These are phyloP conservation scores for Gallirallus australis DNA, from an alignment of 2,797 vertebrate genomes.

Conservation along the genomic window DNA sequence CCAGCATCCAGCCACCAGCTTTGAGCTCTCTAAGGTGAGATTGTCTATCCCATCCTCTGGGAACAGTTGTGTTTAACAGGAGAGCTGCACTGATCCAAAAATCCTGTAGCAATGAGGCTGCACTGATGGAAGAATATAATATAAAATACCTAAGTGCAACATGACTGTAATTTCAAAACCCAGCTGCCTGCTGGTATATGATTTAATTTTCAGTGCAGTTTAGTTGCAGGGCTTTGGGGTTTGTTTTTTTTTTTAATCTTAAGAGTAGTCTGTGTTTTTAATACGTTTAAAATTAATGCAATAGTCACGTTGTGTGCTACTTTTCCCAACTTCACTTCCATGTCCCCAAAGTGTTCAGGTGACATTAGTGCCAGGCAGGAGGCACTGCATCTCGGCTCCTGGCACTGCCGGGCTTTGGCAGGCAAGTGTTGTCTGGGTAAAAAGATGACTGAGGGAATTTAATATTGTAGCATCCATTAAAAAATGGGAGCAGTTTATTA, in stretches of 20 bases:
- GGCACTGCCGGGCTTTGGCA: not conserved
- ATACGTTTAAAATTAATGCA: not conserved
- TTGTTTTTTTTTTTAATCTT: not conserved
- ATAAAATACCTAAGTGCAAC: not conserved
- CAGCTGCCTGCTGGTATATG: not conserved
- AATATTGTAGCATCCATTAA: conserved; percentile 5
- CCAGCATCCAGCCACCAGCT: not conserved
- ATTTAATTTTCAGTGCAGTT: conserved; percentile 7
- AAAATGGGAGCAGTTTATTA: conserved; percentile 15
- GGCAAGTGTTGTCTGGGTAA: not conserved
- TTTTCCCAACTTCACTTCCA: not conserved
- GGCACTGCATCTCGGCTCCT: not conserved
- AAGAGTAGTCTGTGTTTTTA: not conserved
- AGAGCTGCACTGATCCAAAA: not conserved
- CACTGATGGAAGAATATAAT: not conserved
- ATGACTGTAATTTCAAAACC: not conserved
- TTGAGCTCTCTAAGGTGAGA: not conserved
- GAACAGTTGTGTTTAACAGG: not conserved
- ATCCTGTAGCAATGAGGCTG: not conserved
- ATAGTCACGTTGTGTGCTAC: not conserved
- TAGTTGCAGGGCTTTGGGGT: not conserved
- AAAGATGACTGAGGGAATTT: not conserved
- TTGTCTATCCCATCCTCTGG: not conserved
- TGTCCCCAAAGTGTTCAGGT: not conserved
- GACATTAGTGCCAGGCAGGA: not conserved